Percentiles rank a stretch among this genome's conserved stretches.
Evolutionary conservation across 64 coral and sea anemone genomes (phyloP).

Genomic region (Actinia equina): DNA sequence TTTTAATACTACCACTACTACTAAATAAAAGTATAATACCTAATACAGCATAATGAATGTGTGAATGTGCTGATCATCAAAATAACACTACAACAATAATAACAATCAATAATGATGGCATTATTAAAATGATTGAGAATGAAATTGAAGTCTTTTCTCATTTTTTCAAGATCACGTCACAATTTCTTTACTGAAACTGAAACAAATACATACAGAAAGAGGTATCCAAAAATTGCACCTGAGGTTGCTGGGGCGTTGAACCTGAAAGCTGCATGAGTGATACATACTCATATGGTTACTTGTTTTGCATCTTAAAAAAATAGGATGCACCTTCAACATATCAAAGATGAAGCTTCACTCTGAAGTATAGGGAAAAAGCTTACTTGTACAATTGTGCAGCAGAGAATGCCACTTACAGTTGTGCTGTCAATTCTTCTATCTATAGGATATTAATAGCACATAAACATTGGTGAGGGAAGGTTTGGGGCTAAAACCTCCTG

Average conservation of each 20-base stretch:
- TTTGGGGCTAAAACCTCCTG: too few species aligned
- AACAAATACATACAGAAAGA: not conserved
- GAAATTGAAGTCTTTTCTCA: too few species aligned
- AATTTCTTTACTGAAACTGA: not conserved
- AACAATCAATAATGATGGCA: too few species aligned
- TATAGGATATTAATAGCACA: not conserved
- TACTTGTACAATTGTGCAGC: not conserved
- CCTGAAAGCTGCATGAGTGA: not conserved
- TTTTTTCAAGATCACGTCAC: not conserved
- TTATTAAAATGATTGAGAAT: too few species aligned
- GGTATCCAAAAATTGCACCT: not conserved
- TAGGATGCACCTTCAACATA: not conserved
- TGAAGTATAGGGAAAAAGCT: not conserved
- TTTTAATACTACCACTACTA: too few species aligned
- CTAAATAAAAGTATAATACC: too few species aligned
- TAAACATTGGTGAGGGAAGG: not conserved
- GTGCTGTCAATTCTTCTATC: not conserved
- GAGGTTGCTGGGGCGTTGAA: not conserved
- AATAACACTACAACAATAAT: too few species aligned
- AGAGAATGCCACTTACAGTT: not conserved
- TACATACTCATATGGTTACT: not conserved
- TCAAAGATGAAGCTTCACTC: not conserved
- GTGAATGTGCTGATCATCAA: too few species aligned
- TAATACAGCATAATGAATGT: too few species aligned
- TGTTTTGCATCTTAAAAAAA: not conserved